Evolutionary conservation across 2,113 vertebrate genomes (phyloP), one percentile per base, ranked within the genome.

Genomic region (Gasterosteus aculeatus): DNA sequence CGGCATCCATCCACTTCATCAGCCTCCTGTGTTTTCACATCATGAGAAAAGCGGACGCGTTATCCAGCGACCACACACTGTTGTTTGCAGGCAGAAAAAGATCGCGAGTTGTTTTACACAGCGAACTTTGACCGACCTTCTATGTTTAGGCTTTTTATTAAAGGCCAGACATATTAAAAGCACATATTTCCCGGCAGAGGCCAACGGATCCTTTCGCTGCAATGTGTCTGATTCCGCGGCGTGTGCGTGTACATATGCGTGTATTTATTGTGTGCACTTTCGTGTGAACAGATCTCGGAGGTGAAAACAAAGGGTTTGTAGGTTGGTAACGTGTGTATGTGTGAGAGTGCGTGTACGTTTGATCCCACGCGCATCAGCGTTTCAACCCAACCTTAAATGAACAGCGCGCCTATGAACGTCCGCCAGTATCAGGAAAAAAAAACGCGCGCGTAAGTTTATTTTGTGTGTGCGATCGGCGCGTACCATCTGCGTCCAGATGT

Each of bases 401-500:
- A 57, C 78, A 76, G 71, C 74, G 72, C 57, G 81, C 49, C 78
- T 75, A 53, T 46, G 72, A 84, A 56, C 57, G 69, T 73, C 76
- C 80, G 78, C 84, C 77, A 76, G 81, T 42, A 71, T 72, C 64
- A 70, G 65, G 49, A 59, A 84, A 87, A 81, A 66, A 77, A 26
- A 26, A 26, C 22, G 22, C 22, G 22, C 22, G 22, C 22, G 22
- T 26, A 26, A 26, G 22, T 26, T n/a, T n/a, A n/a, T n/a, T n/a
- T n/a, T n/a, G 26, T 15, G 72, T n/a, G 60, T 81, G 88, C 35
- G 79, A 78, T 82, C 75, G 74, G 85, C 66, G 74, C 57, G 82
- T 49, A 84, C 84, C 92, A 93, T 92, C 90, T 93, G 92, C 84
- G 88, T 91, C 90, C 92, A 93, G 92, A 93, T 93, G 92, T 91